Percentiles rank a stretch among this genome's conserved stretches.
phyloP scores from a whole-genome alignment of 2,888 invertebrate genomes.

The Amblyjoppa fuscipennis region DNA sequence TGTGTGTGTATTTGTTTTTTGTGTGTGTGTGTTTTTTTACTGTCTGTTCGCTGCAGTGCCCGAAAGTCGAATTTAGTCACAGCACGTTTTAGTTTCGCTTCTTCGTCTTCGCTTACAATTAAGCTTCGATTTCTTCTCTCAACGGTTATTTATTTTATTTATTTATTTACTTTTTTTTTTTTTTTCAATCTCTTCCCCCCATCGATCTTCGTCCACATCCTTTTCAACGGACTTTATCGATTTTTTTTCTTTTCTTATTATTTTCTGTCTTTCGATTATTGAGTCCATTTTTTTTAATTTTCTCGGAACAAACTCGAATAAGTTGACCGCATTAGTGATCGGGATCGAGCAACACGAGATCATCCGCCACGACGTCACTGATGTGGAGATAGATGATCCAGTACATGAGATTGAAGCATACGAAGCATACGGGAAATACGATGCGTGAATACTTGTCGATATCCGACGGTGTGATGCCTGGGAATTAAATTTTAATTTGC shows the following conservation, averaged over 20 bases:
- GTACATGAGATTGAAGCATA: constrained; percentile 99
- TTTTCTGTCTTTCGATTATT: constrained; percentile 54
- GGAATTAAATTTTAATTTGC: constrained; percentile 66
- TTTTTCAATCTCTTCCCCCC: constrained; percentile 64
- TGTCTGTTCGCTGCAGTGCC: constrained; percentile 71
- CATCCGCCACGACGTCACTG: constrained; percentile 97
- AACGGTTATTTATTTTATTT: constrained; percentile 35
- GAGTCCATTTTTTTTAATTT: constrained; percentile 34
- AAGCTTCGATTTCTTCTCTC: constrained; percentile 48
- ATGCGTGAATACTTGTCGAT: constrained; percentile 99
- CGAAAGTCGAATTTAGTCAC: constrained; percentile 78
- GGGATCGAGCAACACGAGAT: constrained; percentile 89
- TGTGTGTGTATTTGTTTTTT: constrained; percentile 35
- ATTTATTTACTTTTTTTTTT: constrained; percentile 33
- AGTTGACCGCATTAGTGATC: constrained; percentile 79
- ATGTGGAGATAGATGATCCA: constrained; percentile 99
- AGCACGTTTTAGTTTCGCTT: constrained; percentile 75
- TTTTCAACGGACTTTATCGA: constrained; percentile 53
- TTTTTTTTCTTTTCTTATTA: constrained; percentile 52
- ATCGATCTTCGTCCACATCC: constrained; percentile 64
- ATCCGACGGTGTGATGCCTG: constrained; percentile 96
- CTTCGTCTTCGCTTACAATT: constrained; percentile 50
- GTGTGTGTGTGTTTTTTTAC: constrained; percentile 42
- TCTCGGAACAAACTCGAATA: constrained; percentile 36
- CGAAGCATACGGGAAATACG: constrained; percentile 99